Percentiles rank a stretch among this genome's conserved stretches.
Evolutionary conservation across 2,888 invertebrate species (phyloP).

Genomic region (Cheilosia scutellata): DNA sequence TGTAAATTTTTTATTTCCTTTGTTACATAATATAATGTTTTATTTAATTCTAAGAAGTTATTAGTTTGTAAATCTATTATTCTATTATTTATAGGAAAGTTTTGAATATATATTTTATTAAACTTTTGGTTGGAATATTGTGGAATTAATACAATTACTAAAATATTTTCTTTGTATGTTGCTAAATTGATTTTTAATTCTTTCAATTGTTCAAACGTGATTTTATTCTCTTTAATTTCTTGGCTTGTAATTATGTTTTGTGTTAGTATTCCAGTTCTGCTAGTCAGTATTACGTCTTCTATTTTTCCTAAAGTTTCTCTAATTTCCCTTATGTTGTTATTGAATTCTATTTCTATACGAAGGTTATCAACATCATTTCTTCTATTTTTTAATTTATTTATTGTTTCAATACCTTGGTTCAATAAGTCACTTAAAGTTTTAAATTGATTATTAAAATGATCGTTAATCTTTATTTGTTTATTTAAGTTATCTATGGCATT

Average conservation of each 20-base stretch:
- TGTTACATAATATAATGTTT: background rate
- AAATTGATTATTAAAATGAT: constrained; percentile 21
- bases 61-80: too few species aligned
- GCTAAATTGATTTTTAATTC: constrained; percentile 16
- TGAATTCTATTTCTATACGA: constrained; percentile 5
- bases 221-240: background rate
- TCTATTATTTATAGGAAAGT: too few species aligned
- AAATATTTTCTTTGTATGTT: constrained; percentile 14
- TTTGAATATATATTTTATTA: too few species aligned
- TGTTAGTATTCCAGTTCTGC: too few species aligned
- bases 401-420: too few species aligned
- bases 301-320: background rate
- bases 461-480: constrained; percentile 16
- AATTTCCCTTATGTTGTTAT: constrained; percentile 19
- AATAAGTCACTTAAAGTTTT: background rate
- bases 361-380: background rate
- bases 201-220: constrained; percentile 6
- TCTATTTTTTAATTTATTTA: too few species aligned
- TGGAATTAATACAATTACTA: background rate
- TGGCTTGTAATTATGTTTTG: background rate
- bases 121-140: too few species aligned
- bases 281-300: too few species aligned
- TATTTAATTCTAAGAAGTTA: background rate
- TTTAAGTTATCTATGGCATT: background rate
- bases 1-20: background rate